Conservation (phyloP, 2,113 vertebrate genomes). For the Thunnus thynnus region DNA sequence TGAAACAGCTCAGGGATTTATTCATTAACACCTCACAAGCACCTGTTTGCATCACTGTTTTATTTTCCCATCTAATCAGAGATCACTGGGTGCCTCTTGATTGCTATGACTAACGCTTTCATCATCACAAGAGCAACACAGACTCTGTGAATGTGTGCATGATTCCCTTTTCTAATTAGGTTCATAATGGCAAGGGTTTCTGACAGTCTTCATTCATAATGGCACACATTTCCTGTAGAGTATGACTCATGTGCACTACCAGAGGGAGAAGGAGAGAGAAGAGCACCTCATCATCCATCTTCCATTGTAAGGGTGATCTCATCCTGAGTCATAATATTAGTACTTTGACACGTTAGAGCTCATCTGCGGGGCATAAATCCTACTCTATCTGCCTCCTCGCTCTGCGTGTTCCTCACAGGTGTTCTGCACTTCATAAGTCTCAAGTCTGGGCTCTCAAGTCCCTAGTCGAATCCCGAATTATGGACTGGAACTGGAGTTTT, state of each 20-base stretch:
- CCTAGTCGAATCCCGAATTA: not conserved
- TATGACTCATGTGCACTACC: constrained; percentile 59
- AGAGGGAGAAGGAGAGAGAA: constrained; percentile 37
- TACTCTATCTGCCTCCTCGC: not conserved
- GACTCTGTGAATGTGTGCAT: constrained; percentile 32
- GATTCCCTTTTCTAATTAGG: constrained; percentile 57
- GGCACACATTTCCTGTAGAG: constrained; percentile 50
- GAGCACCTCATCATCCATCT: constrained; percentile 50
- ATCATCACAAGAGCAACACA: constrained; percentile 24
- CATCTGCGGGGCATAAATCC: constrained; percentile 56
- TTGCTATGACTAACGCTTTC: constrained; percentile 47
- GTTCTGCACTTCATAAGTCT: not conserved
- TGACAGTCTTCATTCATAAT: constrained; percentile 69
- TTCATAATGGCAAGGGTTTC: constrained; percentile 37
- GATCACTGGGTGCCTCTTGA: constrained; percentile 14
- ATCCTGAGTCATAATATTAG: constrained; percentile 72
- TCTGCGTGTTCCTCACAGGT: not conserved
- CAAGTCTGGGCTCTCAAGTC: not conserved
- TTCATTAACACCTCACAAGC: constrained; percentile 13
- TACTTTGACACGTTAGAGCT: constrained; percentile 53
- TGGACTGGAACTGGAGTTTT: not conserved
- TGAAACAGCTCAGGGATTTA: not conserved
- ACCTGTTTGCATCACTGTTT: constrained; percentile 30
- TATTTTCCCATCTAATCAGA: constrained; percentile 10
- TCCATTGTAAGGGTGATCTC: constrained; percentile 63